phyloP scores from a whole-genome alignment of 2,797 vertebrate genomes.

The Monodelphis domestica region DNA sequence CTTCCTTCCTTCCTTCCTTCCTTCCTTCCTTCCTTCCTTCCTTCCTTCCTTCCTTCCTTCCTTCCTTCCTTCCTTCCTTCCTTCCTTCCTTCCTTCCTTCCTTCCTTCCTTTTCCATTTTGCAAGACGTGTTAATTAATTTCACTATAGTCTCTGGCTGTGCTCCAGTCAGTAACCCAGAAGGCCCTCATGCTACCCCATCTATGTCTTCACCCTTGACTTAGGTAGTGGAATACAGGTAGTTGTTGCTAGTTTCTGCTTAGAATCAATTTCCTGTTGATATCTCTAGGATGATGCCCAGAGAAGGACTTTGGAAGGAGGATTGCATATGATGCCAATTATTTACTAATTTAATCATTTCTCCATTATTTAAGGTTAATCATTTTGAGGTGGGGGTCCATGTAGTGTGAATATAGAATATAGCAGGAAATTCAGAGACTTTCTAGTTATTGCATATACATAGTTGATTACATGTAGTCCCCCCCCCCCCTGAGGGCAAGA shows the following conservation, averaged over 20 bases:
- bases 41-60: slow-evolving; percentile 45
- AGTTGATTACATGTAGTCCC: background rate
- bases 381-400: background rate
- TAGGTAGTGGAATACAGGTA: background rate
- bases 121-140: background rate
- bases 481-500: background rate
- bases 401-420: no score
- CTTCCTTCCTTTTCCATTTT: slow-evolving; percentile 50
- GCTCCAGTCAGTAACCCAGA: slow-evolving; percentile 8
- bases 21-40: slow-evolving; percentile 7
- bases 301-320: background rate
- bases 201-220: background rate
- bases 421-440: background rate
- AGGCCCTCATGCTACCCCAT: background rate
- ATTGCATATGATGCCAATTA: background rate
- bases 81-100: slow-evolving; percentile 45
- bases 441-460: background rate
- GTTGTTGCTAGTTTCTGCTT: background rate
- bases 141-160: background rate
- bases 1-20: slow-evolving; percentile 30
- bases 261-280: background rate
- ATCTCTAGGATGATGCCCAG: background rate
- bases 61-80: slow-evolving; percentile 2
- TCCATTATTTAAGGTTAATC: background rate
- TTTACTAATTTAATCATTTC: background rate